A percentile compares a stretch with the other conserved stretches of the same genome.
Conservation (phyloP, 2,113 vertebrate genomes). For the Stictonetta naevosa region DNA sequence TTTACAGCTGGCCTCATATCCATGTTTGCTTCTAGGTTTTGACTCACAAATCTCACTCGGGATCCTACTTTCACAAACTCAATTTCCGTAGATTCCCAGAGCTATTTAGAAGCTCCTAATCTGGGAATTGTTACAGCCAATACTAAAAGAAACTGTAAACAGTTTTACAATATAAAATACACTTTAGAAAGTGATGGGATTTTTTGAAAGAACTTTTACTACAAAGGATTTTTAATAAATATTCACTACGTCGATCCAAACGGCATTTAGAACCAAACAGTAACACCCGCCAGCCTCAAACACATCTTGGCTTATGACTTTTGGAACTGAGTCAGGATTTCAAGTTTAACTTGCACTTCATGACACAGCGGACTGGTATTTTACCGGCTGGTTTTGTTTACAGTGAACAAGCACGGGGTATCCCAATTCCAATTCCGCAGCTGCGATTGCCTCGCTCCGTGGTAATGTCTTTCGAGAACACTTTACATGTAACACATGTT, state of each 20-base stretch:
- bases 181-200: not conserved
- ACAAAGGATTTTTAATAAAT: not conserved
- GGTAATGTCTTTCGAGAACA: not conserved
- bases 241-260: not conserved
- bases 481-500: not conserved
- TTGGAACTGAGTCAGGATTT: slow-evolving; percentile 11
- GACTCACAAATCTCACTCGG: not conserved
- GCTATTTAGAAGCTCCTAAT: not conserved
- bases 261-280: not conserved
- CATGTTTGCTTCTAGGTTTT: not conserved
- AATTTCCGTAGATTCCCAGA: not conserved
- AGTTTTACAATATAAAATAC: not conserved
- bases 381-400: not conserved
- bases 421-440: not conserved
- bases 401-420: not conserved
- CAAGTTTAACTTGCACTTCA: not conserved
- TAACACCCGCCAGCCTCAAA: not conserved
- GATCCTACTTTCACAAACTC: not conserved
- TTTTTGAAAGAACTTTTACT: not conserved
- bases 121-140: not conserved
- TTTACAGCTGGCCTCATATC: not conserved
- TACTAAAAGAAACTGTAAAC: not conserved
- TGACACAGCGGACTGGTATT: not conserved
- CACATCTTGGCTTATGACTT: not conserved
- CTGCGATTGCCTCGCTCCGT: not conserved